Base-by-base conservation (phyloP, 2,113 vertebrate genomes). In the Dasypus novemcinctus region DNA sequence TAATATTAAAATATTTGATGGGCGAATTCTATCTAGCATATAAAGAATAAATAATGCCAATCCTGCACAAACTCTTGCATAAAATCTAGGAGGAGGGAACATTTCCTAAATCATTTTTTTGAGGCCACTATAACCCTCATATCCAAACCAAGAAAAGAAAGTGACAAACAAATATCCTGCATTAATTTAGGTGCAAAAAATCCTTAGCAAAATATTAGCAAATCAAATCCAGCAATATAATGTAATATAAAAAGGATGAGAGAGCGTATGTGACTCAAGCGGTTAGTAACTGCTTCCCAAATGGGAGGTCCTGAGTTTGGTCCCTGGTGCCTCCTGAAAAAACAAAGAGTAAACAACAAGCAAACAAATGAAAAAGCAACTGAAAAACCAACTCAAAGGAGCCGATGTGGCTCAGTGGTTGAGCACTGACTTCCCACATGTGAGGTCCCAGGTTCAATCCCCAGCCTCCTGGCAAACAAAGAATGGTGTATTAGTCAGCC, bases 1-100 rank as follows among this genome's bases (percentile, higher is more conserved):
- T 86, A 31, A 71, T 95, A 68, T 80, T 88, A 59, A 86, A 92
- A 81, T 81, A 78, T 82, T 93, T 93, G 49, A 76, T 71, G 31
- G 68, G 27, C 90, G 68, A 86, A 59, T 59, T 88, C 12, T n/a
- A 38, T 61, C 83, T 80, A 61, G 79, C 71, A 71, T 87, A 41
- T 52, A 84, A 79, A 64, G 33, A 88, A 71, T 43, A 57, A 82
- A 83, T 79, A 59, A 43, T 79, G 91, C 20, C 64, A 74, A 68
- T 21, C 91, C 69, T 95, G 36, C 14, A 23, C 17, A 79, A 76
- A 83, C 71, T 91, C 63, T 57, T 81, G 64, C 17, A 88, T 49
- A 84, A 93, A 94, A 80, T 49, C 68, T 4, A 89, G 78, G 11
- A 66, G 8, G 68, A 92, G 49, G 66, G 66, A 57, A 57, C 4